Base-by-base conservation (phyloP, 2,797 vertebrate species). In the Scolopax bukidnonensis region DNA sequence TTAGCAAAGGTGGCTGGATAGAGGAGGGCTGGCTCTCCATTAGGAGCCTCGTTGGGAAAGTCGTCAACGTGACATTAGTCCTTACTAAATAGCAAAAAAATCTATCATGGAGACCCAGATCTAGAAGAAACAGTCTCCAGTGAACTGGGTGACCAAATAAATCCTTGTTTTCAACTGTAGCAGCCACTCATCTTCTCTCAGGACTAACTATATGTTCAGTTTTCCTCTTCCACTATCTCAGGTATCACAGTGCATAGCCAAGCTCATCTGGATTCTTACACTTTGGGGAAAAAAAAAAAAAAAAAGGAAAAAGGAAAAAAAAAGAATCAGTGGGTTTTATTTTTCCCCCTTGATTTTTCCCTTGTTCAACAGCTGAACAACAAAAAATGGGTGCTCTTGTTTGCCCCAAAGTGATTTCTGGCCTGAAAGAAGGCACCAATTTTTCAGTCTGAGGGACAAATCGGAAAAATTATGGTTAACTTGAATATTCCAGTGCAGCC, bases 281-380 rank as follows among this genome's bases (percentile, higher is more conserved):
- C 1, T 38, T 13, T 11, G 6, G 10, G 36, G 10, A 23, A n/a
- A 50, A 43, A 43, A 30, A 9, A 7, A 10, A 8, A 8, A 5
- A 6, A 23, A 3, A 16, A 3, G 16, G 4, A 45, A 17, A 16
- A 1, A 1, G 6, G 16, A 32, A 36, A 12, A 12, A 56, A 7
- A 8, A 2, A 6, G 17, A 60, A 53, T 50, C 4, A 13, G 16
- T 67, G 21, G 6, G 5, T 0, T 0, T 61, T 48, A 23, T 32
- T 85, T 47, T 36, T 4, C 18, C 14, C 61, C 19, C 28, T 64
- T 65, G 21, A 56, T 59, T n/a, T n/a, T n/a, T n/a, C n/a, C n/a
- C n/a, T n/a, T n/a, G n/a, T n/a, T n/a, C n/a, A n/a, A n/a, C 63
- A 33, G 6, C 21, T 87, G 47, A 73, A 38, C 12, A 54, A 57